Base-by-base conservation (phyloP, 2,113 vertebrate species). In the Eidolon helvum region DNA sequence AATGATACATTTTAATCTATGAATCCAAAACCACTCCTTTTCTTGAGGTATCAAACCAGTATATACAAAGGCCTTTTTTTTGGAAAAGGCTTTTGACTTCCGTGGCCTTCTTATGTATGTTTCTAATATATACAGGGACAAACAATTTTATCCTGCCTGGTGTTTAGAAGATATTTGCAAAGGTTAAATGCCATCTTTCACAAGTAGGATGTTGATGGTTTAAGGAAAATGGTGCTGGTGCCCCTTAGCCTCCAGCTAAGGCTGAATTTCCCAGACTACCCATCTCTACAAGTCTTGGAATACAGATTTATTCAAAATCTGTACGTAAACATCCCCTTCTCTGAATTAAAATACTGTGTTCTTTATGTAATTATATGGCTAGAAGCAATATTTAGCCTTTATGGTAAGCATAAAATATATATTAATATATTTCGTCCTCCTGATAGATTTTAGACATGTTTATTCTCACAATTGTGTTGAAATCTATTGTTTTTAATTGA, bases 11-110 rank as follows among this genome's bases (percentile, higher is more conserved):
- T 96, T 93, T 48, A 85, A 93, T 75, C 57, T 87, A 59, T 53
- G 80, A 93, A 98, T 98, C 98, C 96, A 98, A 98, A 96, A 97
- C 90, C 96, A 92, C 96, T 98, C 95, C 78, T 98, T 96, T 97
- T 96, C 95, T 97, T 90, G 93, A 96, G 88, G 79, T 92, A 69
- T 86, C 28, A 94, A 90, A 91, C 63, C 74, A 89, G 68, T 83
- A 50, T 75, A 97, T 90, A 94, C 35, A 98, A 96, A 97, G 95
- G 82, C 90, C 94, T 95, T 93, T 97, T 97, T 96, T 84, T 69
- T 48, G 75, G 90, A 30, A 83, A 97, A 89, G 77, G 88, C 83
- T 95, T 98, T 97, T 93, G 96, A 48, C 93, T 66, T 96, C 80
- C 48, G 78, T 98, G 95, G 96, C 98, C 94, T 97, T 97, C 71